phyloP scores from a whole-genome alignment of 35 echinoderm and acorn worm genomes.

The Hemicentrotus pulcherrimus region DNA sequence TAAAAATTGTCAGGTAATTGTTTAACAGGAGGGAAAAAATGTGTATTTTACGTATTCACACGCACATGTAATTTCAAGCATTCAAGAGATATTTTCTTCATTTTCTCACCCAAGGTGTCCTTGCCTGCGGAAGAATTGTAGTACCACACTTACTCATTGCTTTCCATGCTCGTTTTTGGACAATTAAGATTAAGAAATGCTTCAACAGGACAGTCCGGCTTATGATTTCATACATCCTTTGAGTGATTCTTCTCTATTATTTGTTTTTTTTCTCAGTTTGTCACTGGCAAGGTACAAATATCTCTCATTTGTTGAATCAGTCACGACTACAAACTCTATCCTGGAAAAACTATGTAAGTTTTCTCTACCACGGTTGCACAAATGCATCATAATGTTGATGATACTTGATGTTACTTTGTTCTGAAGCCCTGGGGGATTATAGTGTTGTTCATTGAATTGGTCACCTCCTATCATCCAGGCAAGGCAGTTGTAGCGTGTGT shows the following conservation, averaged over 20 bases:
- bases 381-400: neutral
- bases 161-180: conserved; percentile 42
- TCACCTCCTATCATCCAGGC: too few species aligned
- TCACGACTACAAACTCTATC: too few species aligned
- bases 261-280: neutral
- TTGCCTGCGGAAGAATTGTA: conserved; percentile 48
- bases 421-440: too few species aligned
- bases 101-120: conserved; percentile 37
- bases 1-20: too few species aligned
- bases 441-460: too few species aligned
- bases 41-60: too few species aligned
- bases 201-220: conserved; percentile 29
- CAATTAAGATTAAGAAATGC: conserved; percentile 22
- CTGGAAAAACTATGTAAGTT: neutral
- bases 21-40: too few species aligned
- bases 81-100: neutral
- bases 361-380: neutral
- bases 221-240: neutral
- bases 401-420: too few species aligned
- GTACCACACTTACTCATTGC: conserved; percentile 41
- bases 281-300: too few species aligned
- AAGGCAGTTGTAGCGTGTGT: too few species aligned
- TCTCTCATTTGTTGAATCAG: neutral
- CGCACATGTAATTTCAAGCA: too few species aligned
- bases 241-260: neutral